These are phyloP conservation scores for Gopherus evgoodei DNA, from an alignment of 2,113 vertebrate genomes.

Conservation along the genomic window DNA sequence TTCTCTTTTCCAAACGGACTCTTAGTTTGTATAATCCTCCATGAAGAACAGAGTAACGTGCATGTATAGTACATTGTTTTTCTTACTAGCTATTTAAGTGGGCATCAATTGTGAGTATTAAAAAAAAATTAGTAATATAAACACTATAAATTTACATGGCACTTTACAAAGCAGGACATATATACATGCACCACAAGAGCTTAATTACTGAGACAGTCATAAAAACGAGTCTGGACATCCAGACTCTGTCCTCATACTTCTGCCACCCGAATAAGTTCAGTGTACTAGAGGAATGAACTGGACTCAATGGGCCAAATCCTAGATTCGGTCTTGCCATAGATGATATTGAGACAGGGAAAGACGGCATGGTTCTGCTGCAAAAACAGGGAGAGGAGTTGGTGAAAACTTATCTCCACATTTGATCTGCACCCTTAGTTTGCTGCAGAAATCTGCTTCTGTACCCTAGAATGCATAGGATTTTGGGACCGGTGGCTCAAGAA, in stretches of 20 bases:
- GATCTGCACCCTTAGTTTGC: neutral
- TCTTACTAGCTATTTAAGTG: neutral
- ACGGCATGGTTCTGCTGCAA: neutral
- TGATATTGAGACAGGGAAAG: neutral
- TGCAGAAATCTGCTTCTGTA: neutral
- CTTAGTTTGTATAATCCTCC: neutral
- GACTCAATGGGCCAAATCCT: neutral
- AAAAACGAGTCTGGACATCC: neutral
- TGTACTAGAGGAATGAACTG: neutral
- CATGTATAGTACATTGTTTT: neutral
- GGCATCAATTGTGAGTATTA: neutral
- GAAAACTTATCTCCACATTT: neutral
- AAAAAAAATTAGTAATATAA: neutral
- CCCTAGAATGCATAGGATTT: neutral
- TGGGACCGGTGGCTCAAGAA: neutral
- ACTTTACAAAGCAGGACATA: neutral
- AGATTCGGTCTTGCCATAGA: neutral
- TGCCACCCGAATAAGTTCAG: neutral
- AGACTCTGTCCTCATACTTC: neutral
- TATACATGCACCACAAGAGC: neutral
- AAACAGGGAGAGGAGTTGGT: neutral
- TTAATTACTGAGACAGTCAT: neutral
- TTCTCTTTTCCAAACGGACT: neutral
- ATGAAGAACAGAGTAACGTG: neutral
- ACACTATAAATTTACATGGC: neutral